phyloP scores from a whole-genome alignment of 2,888 invertebrate species.

The Bombylius major region DNA sequence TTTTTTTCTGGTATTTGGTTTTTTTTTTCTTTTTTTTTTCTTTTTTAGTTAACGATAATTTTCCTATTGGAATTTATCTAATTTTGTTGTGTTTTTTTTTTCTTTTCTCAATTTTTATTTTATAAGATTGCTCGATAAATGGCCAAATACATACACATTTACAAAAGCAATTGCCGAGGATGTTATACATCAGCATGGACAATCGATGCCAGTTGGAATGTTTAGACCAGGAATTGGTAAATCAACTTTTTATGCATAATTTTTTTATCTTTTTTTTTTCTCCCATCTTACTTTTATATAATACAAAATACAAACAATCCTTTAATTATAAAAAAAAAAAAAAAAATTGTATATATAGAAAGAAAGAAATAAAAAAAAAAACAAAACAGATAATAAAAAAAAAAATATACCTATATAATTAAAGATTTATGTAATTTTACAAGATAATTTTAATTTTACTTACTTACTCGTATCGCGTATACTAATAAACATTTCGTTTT shows the following conservation, averaged over 20 bases:
- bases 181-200: constrained; percentile 50
- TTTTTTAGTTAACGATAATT: too few species aligned
- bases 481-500: too few species aligned
- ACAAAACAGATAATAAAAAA: too few species aligned
- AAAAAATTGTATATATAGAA: neutral
- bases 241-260: neutral
- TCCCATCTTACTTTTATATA: neutral
- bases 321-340: neutral
- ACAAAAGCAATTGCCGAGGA: constrained; percentile 85
- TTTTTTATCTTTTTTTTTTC: neutral
- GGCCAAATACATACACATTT: constrained; percentile 84
- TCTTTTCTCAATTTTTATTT: neutral
- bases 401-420: too few species aligned
- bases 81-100: neutral
- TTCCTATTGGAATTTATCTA: neutral
- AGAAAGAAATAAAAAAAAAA: too few species aligned
- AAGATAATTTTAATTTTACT: too few species aligned
- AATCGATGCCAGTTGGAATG: constrained; percentile 65
- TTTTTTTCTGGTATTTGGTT: too few species aligned
- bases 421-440: too few species aligned
- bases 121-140: constrained; percentile 50
- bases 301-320: neutral
- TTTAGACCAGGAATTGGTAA: constrained; percentile 75
- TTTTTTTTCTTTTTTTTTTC: too few species aligned
- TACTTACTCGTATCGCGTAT: too few species aligned